Conservation (phyloP, 2,113 vertebrate species). For the Edolisoma coerulescens region DNA sequence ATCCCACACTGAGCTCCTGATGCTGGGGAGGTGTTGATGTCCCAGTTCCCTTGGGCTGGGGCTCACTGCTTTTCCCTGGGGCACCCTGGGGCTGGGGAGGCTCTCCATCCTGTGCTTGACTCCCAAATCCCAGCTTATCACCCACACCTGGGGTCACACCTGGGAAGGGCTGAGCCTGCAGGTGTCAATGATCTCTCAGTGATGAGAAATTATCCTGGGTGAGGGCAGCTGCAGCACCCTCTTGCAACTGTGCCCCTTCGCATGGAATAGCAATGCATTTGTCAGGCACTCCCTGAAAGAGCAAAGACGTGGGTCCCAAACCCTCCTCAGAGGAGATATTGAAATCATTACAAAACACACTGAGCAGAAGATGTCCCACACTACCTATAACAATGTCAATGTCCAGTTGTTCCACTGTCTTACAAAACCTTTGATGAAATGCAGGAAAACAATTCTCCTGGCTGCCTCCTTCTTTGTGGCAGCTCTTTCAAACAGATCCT, state of each 20-base stretch:
- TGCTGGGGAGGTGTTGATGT: neutral
- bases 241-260: neutral
- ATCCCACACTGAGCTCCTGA: neutral
- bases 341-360: neutral
- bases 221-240: neutral
- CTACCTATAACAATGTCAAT: neutral
- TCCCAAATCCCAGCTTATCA: neutral
- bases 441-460: neutral
- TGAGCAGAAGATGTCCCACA: neutral
- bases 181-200: neutral
- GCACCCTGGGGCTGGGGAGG: neutral
- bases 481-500: neutral
- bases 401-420: rapidly evolving
- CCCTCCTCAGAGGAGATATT: neutral
- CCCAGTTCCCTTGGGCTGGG: neutral
- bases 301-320: neutral
- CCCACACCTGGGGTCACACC: rapidly evolving
- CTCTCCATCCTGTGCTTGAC: neutral
- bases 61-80: neutral
- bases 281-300: neutral
- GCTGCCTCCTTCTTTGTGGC: neutral
- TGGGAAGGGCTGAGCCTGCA: neutral
- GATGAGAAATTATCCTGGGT: neutral
- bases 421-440: neutral
- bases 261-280: neutral